Conservation (phyloP, 1,140 invertebrate genomes). For the Linepithema humile region DNA sequence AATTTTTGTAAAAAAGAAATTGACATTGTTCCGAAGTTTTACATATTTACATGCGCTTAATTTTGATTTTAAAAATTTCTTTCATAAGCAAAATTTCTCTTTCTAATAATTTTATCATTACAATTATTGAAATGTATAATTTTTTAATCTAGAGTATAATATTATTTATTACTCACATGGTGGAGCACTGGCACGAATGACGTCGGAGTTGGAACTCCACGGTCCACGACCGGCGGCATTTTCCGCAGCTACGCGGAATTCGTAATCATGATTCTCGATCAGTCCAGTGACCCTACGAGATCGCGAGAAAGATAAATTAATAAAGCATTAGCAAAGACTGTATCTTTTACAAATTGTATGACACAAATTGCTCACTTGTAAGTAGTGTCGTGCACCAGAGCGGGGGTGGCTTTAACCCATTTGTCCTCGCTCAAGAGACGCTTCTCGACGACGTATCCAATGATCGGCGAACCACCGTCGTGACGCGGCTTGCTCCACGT, state of each 20-base stretch:
- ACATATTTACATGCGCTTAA: background rate
- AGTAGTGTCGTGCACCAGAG: constrained; percentile 91
- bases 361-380: constrained; percentile 85
- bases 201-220: constrained; percentile 95
- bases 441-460: constrained; percentile 97
- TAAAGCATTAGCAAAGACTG: background rate
- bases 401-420: constrained; percentile 95
- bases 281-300: constrained; percentile 90
- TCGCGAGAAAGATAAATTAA: background rate
- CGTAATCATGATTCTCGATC: constrained; percentile 98
- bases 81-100: too few species aligned
- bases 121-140: background rate
- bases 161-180: constrained; percentile 88
- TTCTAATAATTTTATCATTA: background rate
- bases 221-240: constrained; percentile 98
- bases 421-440: constrained; percentile 94
- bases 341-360: background rate
- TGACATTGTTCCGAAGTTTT: too few species aligned
- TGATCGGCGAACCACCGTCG: constrained; percentile 96
- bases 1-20: background rate
- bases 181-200: constrained; percentile 94
- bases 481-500: constrained; percentile 96
- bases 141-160: background rate
- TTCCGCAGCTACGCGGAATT: constrained; percentile 98
- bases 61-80: background rate